phyloP scores from a whole-genome alignment of 1,140 invertebrate genomes.

The Apocrypta bakeri region DNA sequence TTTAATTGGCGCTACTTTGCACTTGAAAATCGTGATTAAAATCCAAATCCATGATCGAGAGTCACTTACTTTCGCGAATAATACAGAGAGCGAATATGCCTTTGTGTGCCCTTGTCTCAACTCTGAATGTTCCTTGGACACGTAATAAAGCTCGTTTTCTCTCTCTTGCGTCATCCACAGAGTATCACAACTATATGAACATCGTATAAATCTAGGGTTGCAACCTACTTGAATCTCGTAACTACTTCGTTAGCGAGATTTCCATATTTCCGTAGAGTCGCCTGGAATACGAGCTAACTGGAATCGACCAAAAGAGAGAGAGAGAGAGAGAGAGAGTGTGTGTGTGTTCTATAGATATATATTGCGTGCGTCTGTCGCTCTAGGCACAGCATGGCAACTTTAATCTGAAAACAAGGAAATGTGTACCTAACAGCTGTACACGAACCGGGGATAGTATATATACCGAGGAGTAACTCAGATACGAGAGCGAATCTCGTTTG shows the following conservation, averaged over 20 bases:
- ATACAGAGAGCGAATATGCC: background rate
- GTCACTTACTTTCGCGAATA: background rate
- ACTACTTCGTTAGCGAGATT: constrained; percentile 49
- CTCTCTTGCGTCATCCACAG: background rate
- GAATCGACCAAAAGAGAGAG: too few relatives aligned
- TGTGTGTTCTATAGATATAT: background rate
- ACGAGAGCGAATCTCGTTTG: background rate
- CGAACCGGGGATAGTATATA: background rate
- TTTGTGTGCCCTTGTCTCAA: background rate
- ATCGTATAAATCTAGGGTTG: background rate
- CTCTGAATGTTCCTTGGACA: background rate
- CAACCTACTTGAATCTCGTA: constrained; percentile 21
- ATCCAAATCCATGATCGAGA: background rate
- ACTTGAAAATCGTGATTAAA: background rate
- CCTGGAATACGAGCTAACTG: background rate
- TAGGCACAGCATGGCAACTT: background rate
- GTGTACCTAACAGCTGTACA: background rate
- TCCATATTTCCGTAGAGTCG: constrained; percentile 41
- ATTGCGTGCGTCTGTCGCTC: background rate
- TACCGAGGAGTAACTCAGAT: background rate
- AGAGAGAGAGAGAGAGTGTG: background rate
- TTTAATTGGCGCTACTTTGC: background rate
- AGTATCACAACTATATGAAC: background rate
- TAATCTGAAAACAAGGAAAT: constrained; percentile 6
- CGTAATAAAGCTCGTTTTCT: background rate